Evolutionary conservation across 1,140 invertebrate species (phyloP).

Genomic region (Drosophila repleta): DNA sequence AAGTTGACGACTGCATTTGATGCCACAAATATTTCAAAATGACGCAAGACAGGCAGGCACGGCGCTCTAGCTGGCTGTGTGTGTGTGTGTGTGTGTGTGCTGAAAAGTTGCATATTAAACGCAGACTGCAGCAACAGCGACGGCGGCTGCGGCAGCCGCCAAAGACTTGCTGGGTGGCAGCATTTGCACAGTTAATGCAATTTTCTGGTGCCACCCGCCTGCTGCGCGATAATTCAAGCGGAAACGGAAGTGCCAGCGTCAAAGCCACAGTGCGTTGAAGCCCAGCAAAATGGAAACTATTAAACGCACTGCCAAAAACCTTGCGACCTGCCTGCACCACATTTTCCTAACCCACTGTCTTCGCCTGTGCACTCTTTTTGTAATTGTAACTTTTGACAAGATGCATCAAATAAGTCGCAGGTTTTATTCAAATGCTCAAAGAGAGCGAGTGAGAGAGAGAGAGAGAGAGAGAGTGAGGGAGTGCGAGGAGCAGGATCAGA

Average conservation of each 20-base stretch:
- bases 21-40: constrained; percentile 83
- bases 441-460: constrained; percentile 3
- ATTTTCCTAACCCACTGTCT: neutral
- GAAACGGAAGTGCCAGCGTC: constrained; percentile 80
- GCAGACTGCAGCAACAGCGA: constrained; percentile 58
- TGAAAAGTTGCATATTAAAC: constrained; percentile 81
- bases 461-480: neutral
- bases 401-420: constrained; percentile 54
- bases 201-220: constrained; percentile 66
- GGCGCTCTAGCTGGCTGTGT: constrained; percentile 20
- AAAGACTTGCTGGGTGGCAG: constrained; percentile 27
- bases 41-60: constrained; percentile 67
- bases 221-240: constrained; percentile 80
- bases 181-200: constrained; percentile 80
- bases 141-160: constrained; percentile 12
- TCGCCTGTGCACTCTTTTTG: constrained; percentile 1
- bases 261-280: constrained; percentile 66
- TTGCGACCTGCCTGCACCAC: constrained; percentile 25
- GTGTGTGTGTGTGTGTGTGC: constrained; percentile 37
- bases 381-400: constrained; percentile 43
- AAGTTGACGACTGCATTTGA: constrained; percentile 82
- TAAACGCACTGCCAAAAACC: constrained; percentile 68
- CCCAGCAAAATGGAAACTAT: constrained; percentile 79
- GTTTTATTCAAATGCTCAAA: constrained; percentile 52
- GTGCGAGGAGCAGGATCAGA: neutral